Evolutionary conservation across 1,140 invertebrate species (phyloP), one percentile per base, ranked within the genome.

Genomic region (Drosophila ironensis): DNA sequence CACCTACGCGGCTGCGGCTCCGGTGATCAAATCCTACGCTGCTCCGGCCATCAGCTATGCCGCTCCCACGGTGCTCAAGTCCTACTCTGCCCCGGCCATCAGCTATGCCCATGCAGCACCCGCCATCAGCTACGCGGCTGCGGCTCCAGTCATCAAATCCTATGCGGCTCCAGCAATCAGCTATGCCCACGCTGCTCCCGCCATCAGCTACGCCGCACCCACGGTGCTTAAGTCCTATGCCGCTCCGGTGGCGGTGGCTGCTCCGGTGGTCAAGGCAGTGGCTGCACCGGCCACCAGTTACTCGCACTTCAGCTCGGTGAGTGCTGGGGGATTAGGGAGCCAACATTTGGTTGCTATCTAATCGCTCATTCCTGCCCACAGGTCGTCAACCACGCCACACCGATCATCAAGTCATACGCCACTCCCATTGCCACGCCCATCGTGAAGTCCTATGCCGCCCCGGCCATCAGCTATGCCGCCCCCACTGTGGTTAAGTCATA

Each of bases 231-330:
- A 82, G 41, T 78, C 75, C 4, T 75, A 78, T 50, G 77, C 74
- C 2, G 67, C 86, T 4, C 64, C 77, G 2, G 40, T 74, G 4
- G 60, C 30, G 4, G 25, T 27, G 2, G 76, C 73, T 4, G 67
- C 84, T 3, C 64, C 77, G 3, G 40, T 74, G 4, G 63, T 54
- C 9, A 42, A 70, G 5, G 60, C 30, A 1, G 63, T 54, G 37
- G 60, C 72, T 11, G 72, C 78, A 9, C 67, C 67, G 11, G 75
- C 75, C 40, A 76, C 74, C 37, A 87, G 81, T 20, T 87, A 87
- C 66, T 75, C 84, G 0, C 75, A 81, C 9, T 88, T 88, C 41
- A 88, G 84, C 20, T 78, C 76, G 64, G 84, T 88, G 61, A 71
- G 82, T 44, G 27, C 2, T 6, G 20, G 4, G 8, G 8, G 2